Conservation (phyloP, 2,113 vertebrate genomes). For the Dipodomys merriami region DNA sequence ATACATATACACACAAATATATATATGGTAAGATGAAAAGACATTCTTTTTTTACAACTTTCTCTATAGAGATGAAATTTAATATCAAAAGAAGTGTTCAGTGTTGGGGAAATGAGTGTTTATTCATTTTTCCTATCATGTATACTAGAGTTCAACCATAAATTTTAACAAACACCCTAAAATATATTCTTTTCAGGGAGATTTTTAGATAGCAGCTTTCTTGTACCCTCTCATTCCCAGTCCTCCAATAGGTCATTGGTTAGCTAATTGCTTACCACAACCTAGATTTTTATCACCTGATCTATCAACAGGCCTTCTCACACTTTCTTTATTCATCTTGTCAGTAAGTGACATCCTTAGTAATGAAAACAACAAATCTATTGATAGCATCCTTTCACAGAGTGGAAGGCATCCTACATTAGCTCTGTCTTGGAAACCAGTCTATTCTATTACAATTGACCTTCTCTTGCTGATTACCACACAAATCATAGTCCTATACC, state of each 20-base stretch:
- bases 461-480: conserved; percentile 87
- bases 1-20: too few relatives aligned
- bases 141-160: conserved; percentile 33
- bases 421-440: conserved; percentile 85
- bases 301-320: conserved; percentile 80
- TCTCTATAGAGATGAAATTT: conserved; percentile 56
- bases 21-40: neutral
- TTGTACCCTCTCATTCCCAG: conserved; percentile 30
- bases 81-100: neutral
- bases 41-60: conserved; percentile 3
- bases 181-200: conserved; percentile 35
- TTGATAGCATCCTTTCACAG: conserved; percentile 82
- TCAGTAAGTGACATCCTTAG: conserved; percentile 83
- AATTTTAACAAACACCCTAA: conserved; percentile 51
- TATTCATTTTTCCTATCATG: conserved; percentile 45
- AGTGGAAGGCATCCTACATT: conserved; percentile 81
- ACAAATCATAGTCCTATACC: conserved; percentile 86
- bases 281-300: conserved; percentile 84
- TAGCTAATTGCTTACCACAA: conserved; percentile 80
- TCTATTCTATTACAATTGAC: conserved; percentile 88
- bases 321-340: conserved; percentile 80
- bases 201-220: conserved; percentile 23
- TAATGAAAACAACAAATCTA: conserved; percentile 86
- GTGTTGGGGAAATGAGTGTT: conserved; percentile 12
- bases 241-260: conserved; percentile 70